These are phyloP conservation scores for Entomobrya proxima DNA, from an alignment of 2,888 invertebrate species.

Conservation along the genomic window DNA sequence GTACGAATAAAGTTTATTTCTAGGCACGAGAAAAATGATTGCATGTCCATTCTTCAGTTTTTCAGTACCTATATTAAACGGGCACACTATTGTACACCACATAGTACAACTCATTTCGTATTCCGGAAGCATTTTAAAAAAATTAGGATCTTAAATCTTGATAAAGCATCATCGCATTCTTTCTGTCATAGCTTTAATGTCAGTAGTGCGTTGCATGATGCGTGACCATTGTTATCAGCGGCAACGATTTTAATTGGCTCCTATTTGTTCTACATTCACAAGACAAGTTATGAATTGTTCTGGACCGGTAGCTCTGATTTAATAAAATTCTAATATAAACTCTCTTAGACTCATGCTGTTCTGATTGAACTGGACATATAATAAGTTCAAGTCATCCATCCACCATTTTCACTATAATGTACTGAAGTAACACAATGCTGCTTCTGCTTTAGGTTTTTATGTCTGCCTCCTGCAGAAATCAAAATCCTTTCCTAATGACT, in stretches of 20 bases:
- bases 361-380: neutral
- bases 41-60: too few species aligned
- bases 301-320: neutral
- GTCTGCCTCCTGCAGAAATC: conserved; percentile 30
- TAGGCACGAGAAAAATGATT: too few species aligned
- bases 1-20: neutral
- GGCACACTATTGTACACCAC: too few species aligned
- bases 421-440: neutral
- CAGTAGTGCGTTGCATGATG: too few species aligned
- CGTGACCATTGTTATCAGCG: neutral
- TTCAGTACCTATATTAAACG: too few species aligned
- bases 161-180: neutral
- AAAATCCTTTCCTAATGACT: conserved; percentile 39
- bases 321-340: neutral
- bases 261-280: neutral
- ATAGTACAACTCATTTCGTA: conserved; percentile 4
- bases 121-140: conserved; percentile 31
- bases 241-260: neutral
- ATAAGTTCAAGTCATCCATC: neutral
- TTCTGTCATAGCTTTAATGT: neutral
- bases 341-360: neutral
- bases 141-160: neutral
- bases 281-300: neutral
- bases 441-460: neutral
- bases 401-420: neutral